Base-by-base conservation (phyloP, 2,888 invertebrate species). In the Thyatira batis region DNA sequence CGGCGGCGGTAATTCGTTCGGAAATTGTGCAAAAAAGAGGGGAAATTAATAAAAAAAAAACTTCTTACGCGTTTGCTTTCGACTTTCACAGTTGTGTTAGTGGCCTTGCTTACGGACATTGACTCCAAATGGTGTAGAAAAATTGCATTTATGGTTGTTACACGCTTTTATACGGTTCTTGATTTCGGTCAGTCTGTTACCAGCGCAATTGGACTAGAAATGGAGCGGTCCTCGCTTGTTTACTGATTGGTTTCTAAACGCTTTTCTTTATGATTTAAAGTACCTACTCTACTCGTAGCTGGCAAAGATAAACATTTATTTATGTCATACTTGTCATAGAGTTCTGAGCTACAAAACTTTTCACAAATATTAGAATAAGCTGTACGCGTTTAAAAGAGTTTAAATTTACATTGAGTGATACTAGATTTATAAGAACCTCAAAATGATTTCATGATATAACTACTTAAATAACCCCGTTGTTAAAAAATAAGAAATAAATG, bases 71-170 rank as follows among this genome's bases (percentile, higher is more conserved):
- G 63, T 69, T n/a, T 72, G 73, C 88, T 88, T 84, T 88, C 87
- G 69, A 86, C 87, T 89, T 89, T 89, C 89, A 76, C 87, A 76
- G 63, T 62, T n/a, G n/a, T n/a, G n/a, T n/a, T 71, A 67, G 59
- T 61, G 78, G 80, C 82, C 84, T 84, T 80, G 83, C 76, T 54
- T 59, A 60, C 79, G 84, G 81, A 71, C 84, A 71, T 84, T 84
- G 84, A 81, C 82, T 74, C 72, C 58, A 59, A 72, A 69, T 65
- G 61, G 63, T 58, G 63, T 71, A 65, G 69, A 73, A 82, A 78
- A 81, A 84, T 76, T 76, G 75, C 78, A 72, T 64, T 67, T 63
- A 53, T 53, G 55, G 53, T 56, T 67, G 68, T 68, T 65, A 61
- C 57, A 53, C 65, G 63, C 58, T 75, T 71, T 74, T 73, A 74